Base-by-base conservation (phyloP, 2,888 invertebrate genomes). In the Oscheius sp. region DNA sequence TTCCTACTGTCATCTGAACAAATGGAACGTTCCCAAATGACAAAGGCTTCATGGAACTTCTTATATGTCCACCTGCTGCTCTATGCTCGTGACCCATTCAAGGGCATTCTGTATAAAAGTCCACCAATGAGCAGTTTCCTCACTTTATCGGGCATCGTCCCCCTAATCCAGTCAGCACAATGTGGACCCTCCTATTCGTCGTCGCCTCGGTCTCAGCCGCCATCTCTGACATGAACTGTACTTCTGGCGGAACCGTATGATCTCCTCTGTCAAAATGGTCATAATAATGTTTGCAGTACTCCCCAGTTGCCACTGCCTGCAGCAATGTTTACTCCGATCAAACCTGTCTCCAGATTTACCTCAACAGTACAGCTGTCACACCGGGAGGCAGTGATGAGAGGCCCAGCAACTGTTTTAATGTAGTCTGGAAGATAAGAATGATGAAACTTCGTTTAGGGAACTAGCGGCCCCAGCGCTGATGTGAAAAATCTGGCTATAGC, bases 311-410 rank as follows among this genome's bases (percentile, higher is more conserved):
- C 9, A 42, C 75, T 1, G 73, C 75, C 35, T 77, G 77, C 55
- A 75, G 75, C 3, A 77, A 77, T 35, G 62, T 70, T 13, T 77
- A 77, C 55, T 75, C 75, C 75, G 77, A 77, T 33, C 75, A 73
- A 21, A 75, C 77, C 1, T 77, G 77, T 35, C 66, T 68, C 13
- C 70, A 60, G 58, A 75, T 77, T 13, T 77, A 77, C 35, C 50
- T 50, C 50, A 50, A 50, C 50, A 13, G 10, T 13, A 50, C 50
- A 50, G 50, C 50, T 50, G 50, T 50, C 9, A 9, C 9, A 50
- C 50, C 50, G 9, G 50, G 50, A 50, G 50, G 50, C 9, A 50
- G 50, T 50, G 50, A 50, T 13, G 50, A 50, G 13, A 50, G 50
- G 1, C 50, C 50, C 9, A 9, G 13, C 10, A 9, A 9, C 13